Percentiles rank a stretch among this genome's conserved stretches.
These are phyloP conservation scores for Phoxinus dragarum DNA, from an alignment of 2,797 vertebrate species.

Conservation along the genomic window DNA sequence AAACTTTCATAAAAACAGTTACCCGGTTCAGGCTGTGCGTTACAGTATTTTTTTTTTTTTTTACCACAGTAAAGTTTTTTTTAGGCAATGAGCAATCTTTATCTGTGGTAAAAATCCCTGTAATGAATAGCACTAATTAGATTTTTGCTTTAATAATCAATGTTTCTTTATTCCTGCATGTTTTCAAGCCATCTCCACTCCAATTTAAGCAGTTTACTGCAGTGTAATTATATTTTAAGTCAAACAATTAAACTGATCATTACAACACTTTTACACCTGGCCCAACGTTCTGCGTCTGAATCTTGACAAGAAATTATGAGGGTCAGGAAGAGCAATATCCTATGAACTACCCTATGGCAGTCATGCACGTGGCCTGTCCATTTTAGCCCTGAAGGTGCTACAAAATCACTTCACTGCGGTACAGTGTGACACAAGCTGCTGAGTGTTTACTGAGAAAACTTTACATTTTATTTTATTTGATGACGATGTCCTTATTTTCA, in stretches of 20 bases:
- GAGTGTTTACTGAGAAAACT: not conserved
- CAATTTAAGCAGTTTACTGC: not conserved
- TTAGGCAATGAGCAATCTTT: not conserved
- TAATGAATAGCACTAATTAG: not conserved
- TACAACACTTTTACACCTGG: not conserved
- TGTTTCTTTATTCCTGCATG: not conserved
- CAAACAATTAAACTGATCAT: not conserved
- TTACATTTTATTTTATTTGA: not conserved
- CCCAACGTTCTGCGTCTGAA: not conserved
- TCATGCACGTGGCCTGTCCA: not conserved
- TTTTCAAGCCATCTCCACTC: not conserved
- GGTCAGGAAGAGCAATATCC: conserved; percentile 22
- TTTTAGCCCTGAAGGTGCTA: not conserved
- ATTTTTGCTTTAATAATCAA: not conserved
- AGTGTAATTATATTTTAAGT: not conserved
- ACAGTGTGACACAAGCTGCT: not conserved
- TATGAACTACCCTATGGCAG: not conserved
- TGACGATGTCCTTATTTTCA: not conserved
- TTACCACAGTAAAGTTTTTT: not conserved
- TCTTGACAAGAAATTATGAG: not conserved
- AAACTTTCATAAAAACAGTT: not conserved
- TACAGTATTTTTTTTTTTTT: not conserved
- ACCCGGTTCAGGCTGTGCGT: not conserved
- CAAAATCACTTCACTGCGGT: not conserved
- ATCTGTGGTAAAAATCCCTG: not conserved